These are phyloP conservation scores for Lanius collurio DNA, from an alignment of 2,113 vertebrate genomes.

Conservation along the genomic window DNA sequence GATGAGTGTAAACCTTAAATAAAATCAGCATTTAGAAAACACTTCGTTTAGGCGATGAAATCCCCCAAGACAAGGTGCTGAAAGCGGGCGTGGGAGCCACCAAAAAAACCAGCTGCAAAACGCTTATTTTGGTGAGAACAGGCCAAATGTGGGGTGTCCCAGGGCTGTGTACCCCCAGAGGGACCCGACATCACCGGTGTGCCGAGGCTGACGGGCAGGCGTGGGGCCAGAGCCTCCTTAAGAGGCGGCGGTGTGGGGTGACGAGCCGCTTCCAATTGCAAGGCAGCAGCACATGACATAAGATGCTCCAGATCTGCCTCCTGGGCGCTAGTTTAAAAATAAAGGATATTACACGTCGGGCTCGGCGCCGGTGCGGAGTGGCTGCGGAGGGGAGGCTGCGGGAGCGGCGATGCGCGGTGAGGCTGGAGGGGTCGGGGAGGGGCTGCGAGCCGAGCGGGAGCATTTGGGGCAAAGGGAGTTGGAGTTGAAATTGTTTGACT, in stretches of 20 bases:
- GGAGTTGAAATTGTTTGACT: fast-evolving
- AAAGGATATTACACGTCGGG: constrained; percentile 27
- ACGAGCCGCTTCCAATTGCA: constrained; percentile 62
- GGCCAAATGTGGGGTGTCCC: not conserved
- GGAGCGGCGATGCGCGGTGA: not conserved
- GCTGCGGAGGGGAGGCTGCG: not conserved
- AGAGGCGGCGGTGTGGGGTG: constrained; percentile 83
- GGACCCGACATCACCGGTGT: not conserved
- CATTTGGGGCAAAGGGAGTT: fast-evolving
- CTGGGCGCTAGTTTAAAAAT: constrained; percentile 76
- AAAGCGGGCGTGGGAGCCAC: fast-evolving
- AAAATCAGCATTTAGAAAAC: not conserved
- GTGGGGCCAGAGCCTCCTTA: constrained; percentile 56
- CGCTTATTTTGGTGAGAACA: fast-evolving
- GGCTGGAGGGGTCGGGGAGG: not conserved
- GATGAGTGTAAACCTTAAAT: not conserved
- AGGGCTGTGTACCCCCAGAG: not conserved
- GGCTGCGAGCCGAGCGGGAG: fast-evolving
- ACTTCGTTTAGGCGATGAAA: fast-evolving
- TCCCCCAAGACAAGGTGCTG: not conserved
- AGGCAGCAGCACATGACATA: constrained; percentile 67
- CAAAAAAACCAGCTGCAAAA: fast-evolving
- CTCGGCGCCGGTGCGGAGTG: not conserved
- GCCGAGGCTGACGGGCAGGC: not conserved
- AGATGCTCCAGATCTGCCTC: constrained; percentile 21